Base-by-base conservation (phyloP, 2,113 vertebrate species). In the Zootoca vivipara region DNA sequence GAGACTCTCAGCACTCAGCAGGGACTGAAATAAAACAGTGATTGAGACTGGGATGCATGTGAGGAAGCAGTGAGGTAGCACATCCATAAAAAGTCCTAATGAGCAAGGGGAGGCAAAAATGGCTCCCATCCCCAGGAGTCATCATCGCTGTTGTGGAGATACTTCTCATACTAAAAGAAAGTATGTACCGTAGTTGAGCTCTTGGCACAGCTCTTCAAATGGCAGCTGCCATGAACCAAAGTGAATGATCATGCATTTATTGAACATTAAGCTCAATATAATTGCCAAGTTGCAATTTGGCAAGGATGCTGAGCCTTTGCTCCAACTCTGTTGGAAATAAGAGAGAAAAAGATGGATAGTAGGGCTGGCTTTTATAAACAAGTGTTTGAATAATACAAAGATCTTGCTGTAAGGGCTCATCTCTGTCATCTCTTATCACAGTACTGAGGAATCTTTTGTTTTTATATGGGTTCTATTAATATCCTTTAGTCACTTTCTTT, bases 401-500 rank as follows among this genome's bases (percentile, higher is more conserved):
- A 7, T 8, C 91, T 86, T 67, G 88, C 5, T 58, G 13, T 56
- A 64, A 90, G 85, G n/a, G 42, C 4, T 92, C 56, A 90, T 89
- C 40, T 89, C 89, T 88, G 83, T 65, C 5, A 70, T 62, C 22
- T 84, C 78, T 85, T 67, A 75, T 78, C 78, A 88, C 6, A 91
- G 62, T 28, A 84, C 0, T 0, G 22, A 85, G 40, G 4, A 87
- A n/a, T 18, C 33, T 88, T 91, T 86, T 88, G 30, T 67, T 94
- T 92, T 90, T 89, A 75, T 88, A 58, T 56, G 56, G 86, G 1
- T 1, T 85, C 33, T 89, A 6, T 33, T 87, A 30, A 73, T 77
- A 86, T 2, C 3, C 88, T 83, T 22, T 82, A 91, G 7, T 15
- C 10, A 91, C 35, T 65, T 64, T 20, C 35, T 30, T 56, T 40